Percentiles rank a stretch among this genome's conserved stretches.
Evolutionary conservation across 2,797 vertebrate species (phyloP).

Genomic region (Schizopygopsis pylzovi): DNA sequence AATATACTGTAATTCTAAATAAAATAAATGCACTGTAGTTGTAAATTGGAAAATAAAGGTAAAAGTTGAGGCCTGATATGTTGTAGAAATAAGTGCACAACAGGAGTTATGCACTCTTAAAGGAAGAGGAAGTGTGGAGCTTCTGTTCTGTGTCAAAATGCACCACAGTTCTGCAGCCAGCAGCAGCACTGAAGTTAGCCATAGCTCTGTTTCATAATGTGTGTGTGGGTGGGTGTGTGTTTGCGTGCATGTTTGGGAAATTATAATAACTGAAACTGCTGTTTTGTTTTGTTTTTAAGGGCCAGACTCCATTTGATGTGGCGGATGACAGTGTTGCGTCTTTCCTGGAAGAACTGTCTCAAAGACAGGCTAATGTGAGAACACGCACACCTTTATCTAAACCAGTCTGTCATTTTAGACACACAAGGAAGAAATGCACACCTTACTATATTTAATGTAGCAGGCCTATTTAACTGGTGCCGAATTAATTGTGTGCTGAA

Average conservation of each 20-base stretch:
- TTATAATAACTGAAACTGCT: constrained; percentile 1
- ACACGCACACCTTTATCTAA: neutral
- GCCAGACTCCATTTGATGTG: constrained; percentile 89
- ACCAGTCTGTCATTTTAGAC: neutral
- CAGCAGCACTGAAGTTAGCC: constrained; percentile 32
- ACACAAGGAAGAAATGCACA: neutral
- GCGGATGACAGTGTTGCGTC: constrained; percentile 85
- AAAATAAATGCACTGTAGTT: neutral
- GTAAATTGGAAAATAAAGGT: neutral
- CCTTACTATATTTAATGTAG: neutral
- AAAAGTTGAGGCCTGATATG: neutral
- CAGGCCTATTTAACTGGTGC: neutral
- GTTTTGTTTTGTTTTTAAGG: constrained; percentile 69
- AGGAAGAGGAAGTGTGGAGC: constrained; percentile 51
- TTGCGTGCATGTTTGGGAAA: neutral
- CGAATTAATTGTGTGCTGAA: neutral
- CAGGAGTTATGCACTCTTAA: neutral
- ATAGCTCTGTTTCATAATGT: constrained; percentile 24
- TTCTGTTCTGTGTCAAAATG: constrained; percentile 51
- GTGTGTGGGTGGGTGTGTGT: neutral
- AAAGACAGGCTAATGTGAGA: constrained; percentile 87
- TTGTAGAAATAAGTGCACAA: neutral
- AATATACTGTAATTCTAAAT: neutral
- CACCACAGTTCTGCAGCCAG: constrained; percentile 37
- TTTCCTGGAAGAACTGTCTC: constrained; percentile 85